phyloP scores from a whole-genome alignment of 2,888 invertebrate species.

The Drosophila bunnanda region DNA sequence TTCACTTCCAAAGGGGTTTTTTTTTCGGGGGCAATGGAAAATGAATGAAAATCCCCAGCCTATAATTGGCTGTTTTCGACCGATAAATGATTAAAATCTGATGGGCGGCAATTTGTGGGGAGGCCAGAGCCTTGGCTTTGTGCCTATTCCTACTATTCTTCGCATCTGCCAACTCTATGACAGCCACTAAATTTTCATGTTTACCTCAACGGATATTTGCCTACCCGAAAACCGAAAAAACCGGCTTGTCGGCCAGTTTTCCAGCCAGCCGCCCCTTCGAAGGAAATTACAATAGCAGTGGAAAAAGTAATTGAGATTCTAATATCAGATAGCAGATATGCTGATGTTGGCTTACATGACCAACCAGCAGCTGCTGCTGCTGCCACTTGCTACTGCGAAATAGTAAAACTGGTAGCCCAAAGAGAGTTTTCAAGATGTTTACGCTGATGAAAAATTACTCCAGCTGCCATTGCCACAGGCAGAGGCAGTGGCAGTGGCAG shows the following conservation, averaged over 20 bases:
- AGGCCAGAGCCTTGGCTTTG: not conserved
- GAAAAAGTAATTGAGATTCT: constrained; percentile 80
- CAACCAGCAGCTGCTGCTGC: constrained; percentile 25
- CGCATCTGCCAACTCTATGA: constrained; percentile 25
- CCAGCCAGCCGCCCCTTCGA: constrained; percentile 38
- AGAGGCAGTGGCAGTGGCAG: constrained; percentile 47
- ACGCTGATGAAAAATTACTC: constrained; percentile 77
- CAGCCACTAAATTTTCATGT: constrained; percentile 47
- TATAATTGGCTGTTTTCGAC: constrained; percentile 38
- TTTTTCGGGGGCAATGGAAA: not conserved
- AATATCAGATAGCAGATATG: constrained; percentile 75
- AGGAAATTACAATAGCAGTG: constrained; percentile 57
- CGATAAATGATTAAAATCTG: constrained; percentile 48
- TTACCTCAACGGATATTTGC: constrained; percentile 48
- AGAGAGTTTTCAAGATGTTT: constrained; percentile 64
- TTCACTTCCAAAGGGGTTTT: not conserved
- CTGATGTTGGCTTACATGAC: constrained; percentile 57
- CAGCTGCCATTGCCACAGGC: constrained; percentile 72
- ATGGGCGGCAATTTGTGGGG: too few species aligned
- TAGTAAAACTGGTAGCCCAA: constrained; percentile 71
- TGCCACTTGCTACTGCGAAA: constrained; percentile 31
- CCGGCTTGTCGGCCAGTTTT: constrained; percentile 53
- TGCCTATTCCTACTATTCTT: constrained; percentile 2
- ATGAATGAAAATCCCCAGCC: constrained; percentile 22
- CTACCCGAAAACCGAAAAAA: constrained; percentile 66